Base-by-base conservation (phyloP, 2,113 vertebrate species). In the Bothrops jararaca region DNA sequence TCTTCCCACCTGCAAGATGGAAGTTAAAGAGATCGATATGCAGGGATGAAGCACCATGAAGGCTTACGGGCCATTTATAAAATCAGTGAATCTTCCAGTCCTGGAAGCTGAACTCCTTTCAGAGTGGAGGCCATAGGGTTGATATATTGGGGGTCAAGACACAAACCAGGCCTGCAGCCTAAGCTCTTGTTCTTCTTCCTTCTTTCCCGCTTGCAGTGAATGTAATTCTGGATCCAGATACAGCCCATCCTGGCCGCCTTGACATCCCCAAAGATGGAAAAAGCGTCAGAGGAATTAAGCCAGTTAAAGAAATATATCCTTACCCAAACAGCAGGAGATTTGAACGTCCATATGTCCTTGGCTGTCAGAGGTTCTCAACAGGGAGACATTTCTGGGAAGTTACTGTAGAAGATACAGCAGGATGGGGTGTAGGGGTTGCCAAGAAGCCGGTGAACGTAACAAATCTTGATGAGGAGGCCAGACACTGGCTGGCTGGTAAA, bases 321-420 rank as follows among this genome's bases (percentile, higher is more conserved):
- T 7, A 1, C 23, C 1, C 0, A 58, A 60, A 60, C 45, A 3
- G 23, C 13, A 57, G 29, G 54, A 57, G 54, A 58, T 89, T 89
- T 24, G 34, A 89, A 23, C 15, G 23, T 23, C 9, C 9, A 20
- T 42, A 15, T 29, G 90, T 91, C 12, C 8, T 91, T 15, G 90
- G 53, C 15, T 5, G 7, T 6, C 74, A 91, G 23, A 80, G 1
- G 45, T 91, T 91, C 23, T 15, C 24, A 5, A 4, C 3, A 45
- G 90, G 90, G 52, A 3, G 74, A 3, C 90, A 91, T 85, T 91
- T 56, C 54, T 89, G 88, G 88, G 88, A 89, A 13, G 88, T 89
- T 2, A 18, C 5, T 18, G 12, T 89, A 24, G 39, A 13, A 22
- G 9, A 18, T 1, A 42, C 10, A 39, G 39, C 3, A 3, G 39